Percentiles rank a stretch among this genome's conserved stretches.
Conservation (phyloP, 1,140 invertebrate genomes). For the Copidosoma floridanum region DNA sequence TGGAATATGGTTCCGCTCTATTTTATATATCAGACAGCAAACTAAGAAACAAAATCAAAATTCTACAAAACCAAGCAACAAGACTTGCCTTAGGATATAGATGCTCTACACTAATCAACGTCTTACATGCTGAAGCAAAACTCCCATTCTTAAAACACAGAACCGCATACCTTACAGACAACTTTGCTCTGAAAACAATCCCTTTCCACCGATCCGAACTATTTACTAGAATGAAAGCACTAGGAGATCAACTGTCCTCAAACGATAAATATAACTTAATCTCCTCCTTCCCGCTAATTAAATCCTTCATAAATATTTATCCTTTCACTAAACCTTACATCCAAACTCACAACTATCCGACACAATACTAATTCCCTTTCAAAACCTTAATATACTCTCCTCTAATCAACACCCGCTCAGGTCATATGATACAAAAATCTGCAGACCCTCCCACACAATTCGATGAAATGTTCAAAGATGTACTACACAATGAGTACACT, state of each 20-base stretch:
- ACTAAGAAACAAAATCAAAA: not conserved
- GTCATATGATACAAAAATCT: not conserved
- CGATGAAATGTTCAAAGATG: not conserved
- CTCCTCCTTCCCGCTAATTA: not conserved
- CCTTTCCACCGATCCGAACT: not conserved
- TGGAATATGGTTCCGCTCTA: constrained; percentile 6
- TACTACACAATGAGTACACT: not conserved
- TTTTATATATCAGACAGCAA: not conserved
- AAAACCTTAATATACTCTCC: not conserved
- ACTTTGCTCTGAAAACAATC: not conserved
- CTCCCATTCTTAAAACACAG: not conserved
- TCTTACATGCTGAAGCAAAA: constrained; percentile 4
- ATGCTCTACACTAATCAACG: constrained; percentile 3
- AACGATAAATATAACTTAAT: not conserved
- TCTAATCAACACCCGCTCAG: not conserved
- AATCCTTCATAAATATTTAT: not conserved
- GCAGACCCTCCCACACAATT: not conserved
- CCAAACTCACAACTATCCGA: not conserved
- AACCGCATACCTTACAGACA: not conserved
- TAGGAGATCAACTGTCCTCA: not conserved
- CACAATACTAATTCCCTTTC: not conserved
- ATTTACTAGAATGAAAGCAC: not conserved
- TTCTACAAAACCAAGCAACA: not conserved
- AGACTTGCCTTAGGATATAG: constrained; percentile 6
- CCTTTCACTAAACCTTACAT: not conserved